A percentile compares a stretch with the other conserved stretches of the same genome.
These are phyloP conservation scores for Halcyon chelicuti DNA, from an alignment of 2,797 vertebrate species.

Conservation along the genomic window DNA sequence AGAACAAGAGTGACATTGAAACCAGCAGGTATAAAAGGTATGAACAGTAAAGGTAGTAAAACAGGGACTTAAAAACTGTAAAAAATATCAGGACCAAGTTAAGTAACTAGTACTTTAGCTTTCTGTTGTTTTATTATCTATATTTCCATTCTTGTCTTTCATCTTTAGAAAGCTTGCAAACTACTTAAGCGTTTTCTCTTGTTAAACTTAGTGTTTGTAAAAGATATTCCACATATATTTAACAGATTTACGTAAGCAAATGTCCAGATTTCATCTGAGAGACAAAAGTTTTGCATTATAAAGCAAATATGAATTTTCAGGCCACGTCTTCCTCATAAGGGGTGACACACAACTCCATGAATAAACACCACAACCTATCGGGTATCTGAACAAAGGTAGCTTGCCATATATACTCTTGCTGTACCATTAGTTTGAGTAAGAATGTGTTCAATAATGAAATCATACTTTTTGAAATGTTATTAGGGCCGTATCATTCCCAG, in stretches of 20 bases:
- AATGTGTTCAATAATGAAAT: not conserved
- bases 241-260: not conserved
- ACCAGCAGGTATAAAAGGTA: not conserved
- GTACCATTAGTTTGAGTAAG: not conserved
- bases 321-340: not conserved
- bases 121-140: not conserved
- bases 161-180: not conserved
- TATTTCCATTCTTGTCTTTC: not conserved
- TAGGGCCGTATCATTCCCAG: not conserved
- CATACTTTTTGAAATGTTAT: not conserved
- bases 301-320: not conserved
- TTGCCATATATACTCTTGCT: not conserved
- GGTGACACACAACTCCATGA: not conserved
- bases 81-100: not conserved
- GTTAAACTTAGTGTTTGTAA: not conserved
- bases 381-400: not conserved
- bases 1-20: not conserved
- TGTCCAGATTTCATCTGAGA: not conserved
- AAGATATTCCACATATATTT: not conserved
- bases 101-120: not conserved
- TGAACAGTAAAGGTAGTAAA: not conserved
- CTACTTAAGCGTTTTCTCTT: not conserved
- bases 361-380: not conserved
- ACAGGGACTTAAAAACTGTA: not conserved
- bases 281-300: not conserved